Evolutionary conservation across 2,888 invertebrate genomes (phyloP), one percentile per base, ranked within the genome.

Genomic region (Therioaphis trifolii): DNA sequence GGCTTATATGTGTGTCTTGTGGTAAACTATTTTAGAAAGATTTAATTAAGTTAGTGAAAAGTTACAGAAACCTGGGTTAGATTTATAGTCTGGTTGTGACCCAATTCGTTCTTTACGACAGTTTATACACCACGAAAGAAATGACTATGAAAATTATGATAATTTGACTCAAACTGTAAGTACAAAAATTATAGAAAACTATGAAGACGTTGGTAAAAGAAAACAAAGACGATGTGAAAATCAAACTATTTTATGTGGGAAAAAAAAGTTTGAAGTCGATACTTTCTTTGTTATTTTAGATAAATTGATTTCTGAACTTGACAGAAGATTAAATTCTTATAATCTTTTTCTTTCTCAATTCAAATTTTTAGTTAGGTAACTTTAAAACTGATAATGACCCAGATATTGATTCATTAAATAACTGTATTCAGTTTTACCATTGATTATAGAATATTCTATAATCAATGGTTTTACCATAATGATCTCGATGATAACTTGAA

Each of bases 31-130:
- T 40, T 68, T 68, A 68, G n/a, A n/a, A n/a, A n/a, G n/a, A n/a
- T n/a, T n/a, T n/a, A n/a, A n/a, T n/a, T n/a, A n/a, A n/a, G n/a
- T 68, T 68, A 68, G 68, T 68, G 68, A 68, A 68, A 18, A 68
- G 21, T 21, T 68, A 21, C 40, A 68, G 12, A 40, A 68, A 40
- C 21, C 68, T n/a, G 40, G n/a, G n/a, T n/a, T n/a, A n/a, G n/a
- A 68, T 68, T 68, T 68, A 68, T 40, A n/a, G 68, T 68, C 40
- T 40, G 46, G 46, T 46, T 46, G 9, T 46, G 27, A 61, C 24
- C 27, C 27, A n/a, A n/a, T n/a, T n/a, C n/a, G n/a, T n/a, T n/a
- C n/a, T n/a, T n/a, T n/a, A n/a, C n/a, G n/a, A n/a, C 12, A 61
- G 24, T 61, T 4, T 12, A 27, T 61, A 24, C 14, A n/a, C 27